phyloP scores from a whole-genome alignment of 2,113 vertebrate genomes.

The Arenaria interpres region DNA sequence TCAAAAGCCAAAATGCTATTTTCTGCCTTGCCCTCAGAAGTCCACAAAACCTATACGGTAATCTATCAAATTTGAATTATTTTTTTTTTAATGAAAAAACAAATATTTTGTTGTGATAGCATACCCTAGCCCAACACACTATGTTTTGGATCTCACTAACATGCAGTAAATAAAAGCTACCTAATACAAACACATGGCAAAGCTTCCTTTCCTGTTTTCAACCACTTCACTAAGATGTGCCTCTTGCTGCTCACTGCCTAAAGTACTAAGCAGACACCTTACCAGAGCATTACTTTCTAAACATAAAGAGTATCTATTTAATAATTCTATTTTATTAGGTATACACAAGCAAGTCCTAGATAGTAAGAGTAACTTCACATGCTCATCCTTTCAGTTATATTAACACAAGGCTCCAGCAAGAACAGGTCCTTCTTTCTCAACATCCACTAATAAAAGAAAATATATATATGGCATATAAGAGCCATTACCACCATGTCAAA shows the following conservation, averaged over 20 bases:
- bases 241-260: not conserved
- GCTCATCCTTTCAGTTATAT: not conserved
- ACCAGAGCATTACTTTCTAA: not conserved
- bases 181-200: not conserved
- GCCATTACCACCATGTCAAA: not conserved
- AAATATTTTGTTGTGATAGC: not conserved
- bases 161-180: not conserved
- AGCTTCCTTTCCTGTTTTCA: not conserved
- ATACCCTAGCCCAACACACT: not conserved
- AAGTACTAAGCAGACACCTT: not conserved
- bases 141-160: not conserved
- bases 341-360: not conserved
- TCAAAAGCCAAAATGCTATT: not conserved
- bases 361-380: not conserved
- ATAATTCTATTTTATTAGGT: not conserved
- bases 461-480: not conserved
- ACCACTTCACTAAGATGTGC: not conserved
- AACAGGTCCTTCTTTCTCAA: not conserved
- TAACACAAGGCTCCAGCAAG: not conserved
- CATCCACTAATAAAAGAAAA: not conserved
- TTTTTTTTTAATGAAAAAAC: not conserved
- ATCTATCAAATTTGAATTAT: not conserved
- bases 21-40: not conserved
- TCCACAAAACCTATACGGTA: not conserved
- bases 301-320: not conserved